Evolutionary conservation across 2,797 vertebrate genomes (phyloP).

Genomic region (Phrynocephalus forsythii): DNA sequence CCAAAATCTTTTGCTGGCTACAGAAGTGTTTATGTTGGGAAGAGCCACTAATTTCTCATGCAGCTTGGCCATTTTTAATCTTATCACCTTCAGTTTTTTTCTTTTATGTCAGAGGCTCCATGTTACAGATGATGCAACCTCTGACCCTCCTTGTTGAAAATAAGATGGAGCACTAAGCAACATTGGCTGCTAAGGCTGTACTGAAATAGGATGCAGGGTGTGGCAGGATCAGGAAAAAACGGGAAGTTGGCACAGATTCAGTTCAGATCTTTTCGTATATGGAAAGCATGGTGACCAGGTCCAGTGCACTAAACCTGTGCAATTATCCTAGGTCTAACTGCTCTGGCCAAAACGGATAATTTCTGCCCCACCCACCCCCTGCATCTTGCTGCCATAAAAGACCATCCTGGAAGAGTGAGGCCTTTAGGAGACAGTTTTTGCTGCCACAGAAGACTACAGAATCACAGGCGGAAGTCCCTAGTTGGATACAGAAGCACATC

Average conservation of each 20-base stretch:
- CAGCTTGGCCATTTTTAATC: constrained; percentile 35
- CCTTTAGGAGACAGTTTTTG: too few relatives aligned
- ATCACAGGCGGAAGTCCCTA: too few relatives aligned
- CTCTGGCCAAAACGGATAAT: too few relatives aligned
- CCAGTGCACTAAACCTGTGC: not conserved
- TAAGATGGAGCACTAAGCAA: not conserved
- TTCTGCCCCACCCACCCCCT: too few relatives aligned
- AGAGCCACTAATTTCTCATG: not conserved
- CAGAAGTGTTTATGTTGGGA: not conserved
- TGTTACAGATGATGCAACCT: constrained; percentile 30
- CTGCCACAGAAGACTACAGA: too few relatives aligned
- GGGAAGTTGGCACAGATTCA: not conserved
- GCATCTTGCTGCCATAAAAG: too few relatives aligned
- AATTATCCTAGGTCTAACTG: too few relatives aligned
- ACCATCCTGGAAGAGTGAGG: too few relatives aligned
- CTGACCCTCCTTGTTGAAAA: constrained; percentile 8
- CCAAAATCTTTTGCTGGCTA: constrained; percentile 33
- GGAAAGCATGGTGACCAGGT: not conserved
- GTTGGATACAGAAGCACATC: too few relatives aligned
- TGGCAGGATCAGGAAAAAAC: constrained; percentile 2
- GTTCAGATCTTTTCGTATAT: not conserved
- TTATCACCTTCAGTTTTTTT: constrained; percentile 30
- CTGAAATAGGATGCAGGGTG: not conserved
- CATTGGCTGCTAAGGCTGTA: not conserved
- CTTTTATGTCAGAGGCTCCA: not conserved